Conservation (phyloP, 2,113 vertebrate genomes). For the Nematolebias whitei region DNA sequence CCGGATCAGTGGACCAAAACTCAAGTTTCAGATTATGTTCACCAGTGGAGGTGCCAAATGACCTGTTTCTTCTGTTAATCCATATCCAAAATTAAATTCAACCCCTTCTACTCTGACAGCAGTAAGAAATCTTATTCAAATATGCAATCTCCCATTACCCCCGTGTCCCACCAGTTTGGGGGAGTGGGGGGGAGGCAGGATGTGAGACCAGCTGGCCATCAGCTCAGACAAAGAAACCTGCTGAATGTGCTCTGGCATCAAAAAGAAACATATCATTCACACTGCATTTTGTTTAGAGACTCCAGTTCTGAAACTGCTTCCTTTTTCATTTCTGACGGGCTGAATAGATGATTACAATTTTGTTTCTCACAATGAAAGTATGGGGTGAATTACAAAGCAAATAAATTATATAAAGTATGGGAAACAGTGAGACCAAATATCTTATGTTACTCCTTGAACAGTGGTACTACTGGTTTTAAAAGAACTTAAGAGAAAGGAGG, state of each 20-base stretch:
- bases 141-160: conserved; percentile 32
- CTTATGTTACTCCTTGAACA: too few species aligned
- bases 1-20: conserved; percentile 46
- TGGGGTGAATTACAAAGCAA: too few species aligned
- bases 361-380: neutral
- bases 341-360: conserved; percentile 1
- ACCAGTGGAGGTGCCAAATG: conserved; percentile 18
- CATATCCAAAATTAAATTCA: conserved; percentile 61
- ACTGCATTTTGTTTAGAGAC: conserved; percentile 24
- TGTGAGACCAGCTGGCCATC: conserved; percentile 78
- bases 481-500: neutral
- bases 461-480: neutral
- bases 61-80: conserved; percentile 60
- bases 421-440: neutral
- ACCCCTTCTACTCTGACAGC: conserved; percentile 15
- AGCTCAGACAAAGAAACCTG: conserved; percentile 79
- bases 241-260: conserved; percentile 71
- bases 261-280: conserved; percentile 56
- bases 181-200: conserved; percentile 65
- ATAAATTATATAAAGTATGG: neutral
- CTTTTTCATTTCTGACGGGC: conserved; percentile 6
- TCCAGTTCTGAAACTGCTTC: conserved; percentile 22
- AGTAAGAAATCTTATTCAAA: conserved; percentile 12
- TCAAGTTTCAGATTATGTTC: conserved; percentile 35
- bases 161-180: conserved; percentile 39